These are phyloP conservation scores for Aelia acuminata DNA, from an alignment of 2,888 invertebrate genomes.

Conservation along the genomic window DNA sequence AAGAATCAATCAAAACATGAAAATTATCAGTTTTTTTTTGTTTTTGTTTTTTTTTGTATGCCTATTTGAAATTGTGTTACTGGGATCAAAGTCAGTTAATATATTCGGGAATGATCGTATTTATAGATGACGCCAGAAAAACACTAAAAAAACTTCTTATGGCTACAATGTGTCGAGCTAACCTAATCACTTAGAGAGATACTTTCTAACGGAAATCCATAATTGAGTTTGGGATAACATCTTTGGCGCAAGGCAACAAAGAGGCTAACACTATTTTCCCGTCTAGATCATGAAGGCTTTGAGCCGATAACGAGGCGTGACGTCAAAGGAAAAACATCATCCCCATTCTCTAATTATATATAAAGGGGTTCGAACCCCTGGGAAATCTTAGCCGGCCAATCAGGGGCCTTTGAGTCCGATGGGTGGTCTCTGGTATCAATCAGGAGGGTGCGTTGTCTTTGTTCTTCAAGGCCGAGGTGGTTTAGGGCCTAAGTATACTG, in stretches of 20 bases:
- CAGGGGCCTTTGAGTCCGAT: slow-evolving; percentile 28
- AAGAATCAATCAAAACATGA: too few relatives aligned
- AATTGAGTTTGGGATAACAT: background rate
- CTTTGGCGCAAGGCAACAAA: background rate
- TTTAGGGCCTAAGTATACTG: background rate
- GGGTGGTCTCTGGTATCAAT: background rate
- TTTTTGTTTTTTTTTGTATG: too few relatives aligned
- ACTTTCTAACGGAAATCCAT: background rate
- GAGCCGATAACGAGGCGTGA: slow-evolving; percentile 25
- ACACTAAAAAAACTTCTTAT: background rate
- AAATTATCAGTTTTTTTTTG: too few relatives aligned
- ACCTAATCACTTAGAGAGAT: background rate
- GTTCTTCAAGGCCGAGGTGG: background rate
- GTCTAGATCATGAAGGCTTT: background rate
- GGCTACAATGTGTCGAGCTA: background rate
- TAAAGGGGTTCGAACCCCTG: slow-evolving; percentile 36
- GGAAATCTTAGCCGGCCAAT: slow-evolving; percentile 37
- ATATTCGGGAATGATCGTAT: background rate
- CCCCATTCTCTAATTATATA: slow-evolving; percentile 41
- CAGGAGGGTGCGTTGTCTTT: background rate
- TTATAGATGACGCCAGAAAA: background rate
- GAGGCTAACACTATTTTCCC: slow-evolving; percentile 8
- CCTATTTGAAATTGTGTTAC: too few relatives aligned
- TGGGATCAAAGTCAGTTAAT: background rate
- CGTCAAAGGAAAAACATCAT: slow-evolving; percentile 20